Conservation (phyloP, 2,113 vertebrate genomes). For the Corythornis cristatus region DNA sequence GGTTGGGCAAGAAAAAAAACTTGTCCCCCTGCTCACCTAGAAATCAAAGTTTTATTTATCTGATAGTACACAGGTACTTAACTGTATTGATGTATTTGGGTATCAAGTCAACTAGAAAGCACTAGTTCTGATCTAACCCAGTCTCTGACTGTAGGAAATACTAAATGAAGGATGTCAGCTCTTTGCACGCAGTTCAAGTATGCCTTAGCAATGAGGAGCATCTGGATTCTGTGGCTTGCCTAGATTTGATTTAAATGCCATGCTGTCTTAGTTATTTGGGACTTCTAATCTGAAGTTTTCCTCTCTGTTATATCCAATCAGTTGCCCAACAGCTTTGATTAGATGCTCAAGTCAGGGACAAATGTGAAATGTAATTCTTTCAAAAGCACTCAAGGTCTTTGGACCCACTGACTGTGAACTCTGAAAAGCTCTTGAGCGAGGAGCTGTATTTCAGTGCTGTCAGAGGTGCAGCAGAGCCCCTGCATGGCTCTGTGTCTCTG, state of each 20-base stretch:
- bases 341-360: not conserved
- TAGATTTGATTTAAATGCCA: not conserved
- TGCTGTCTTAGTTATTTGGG: not conserved
- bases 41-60: not conserved
- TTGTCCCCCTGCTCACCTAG: not conserved
- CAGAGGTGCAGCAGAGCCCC: not conserved
- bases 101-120: not conserved
- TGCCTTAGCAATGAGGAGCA: not conserved
- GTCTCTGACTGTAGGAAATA: not conserved
- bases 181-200: not conserved
- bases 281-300: not conserved
- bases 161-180: not conserved
- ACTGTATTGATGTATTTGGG: not conserved
- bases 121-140: not conserved
- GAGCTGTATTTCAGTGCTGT: not conserved
- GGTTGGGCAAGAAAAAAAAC: not conserved
- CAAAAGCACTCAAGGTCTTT: not conserved
- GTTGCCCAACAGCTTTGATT: not conserved
- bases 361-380: not conserved
- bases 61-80: not conserved
- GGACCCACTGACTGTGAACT: not conserved
- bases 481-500: not conserved
- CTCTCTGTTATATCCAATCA: not conserved
- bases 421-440: not conserved
- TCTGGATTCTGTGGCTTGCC: not conserved